Evolutionary conservation across 2,113 vertebrate species (phyloP).

Genomic region (Marmota flaviventris): DNA sequence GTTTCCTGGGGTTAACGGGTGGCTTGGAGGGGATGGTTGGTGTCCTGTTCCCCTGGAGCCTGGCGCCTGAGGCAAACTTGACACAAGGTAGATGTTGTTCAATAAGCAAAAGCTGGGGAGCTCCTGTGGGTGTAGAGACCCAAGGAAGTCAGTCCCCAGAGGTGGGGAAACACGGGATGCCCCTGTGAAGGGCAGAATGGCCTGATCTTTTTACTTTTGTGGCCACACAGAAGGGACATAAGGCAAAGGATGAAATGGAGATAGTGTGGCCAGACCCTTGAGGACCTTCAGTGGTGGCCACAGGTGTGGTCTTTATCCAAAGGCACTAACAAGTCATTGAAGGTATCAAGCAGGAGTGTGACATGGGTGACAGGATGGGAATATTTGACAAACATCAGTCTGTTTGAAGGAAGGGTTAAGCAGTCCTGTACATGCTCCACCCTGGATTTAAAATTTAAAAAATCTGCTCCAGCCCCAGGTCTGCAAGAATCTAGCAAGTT

Average conservation of each 20-base stretch:
- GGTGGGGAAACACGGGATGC: background rate
- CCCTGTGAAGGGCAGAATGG: background rate
- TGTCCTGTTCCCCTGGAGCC: background rate
- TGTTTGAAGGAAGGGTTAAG: background rate
- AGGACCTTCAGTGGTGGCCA: background rate
- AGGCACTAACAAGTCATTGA: background rate
- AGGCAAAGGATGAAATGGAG: background rate
- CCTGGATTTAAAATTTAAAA: background rate
- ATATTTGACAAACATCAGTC: background rate
- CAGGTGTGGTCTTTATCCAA: background rate
- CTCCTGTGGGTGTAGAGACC: background rate
- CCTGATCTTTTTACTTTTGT: background rate
- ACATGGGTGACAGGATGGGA: accelerated
- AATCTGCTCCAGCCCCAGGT: background rate
- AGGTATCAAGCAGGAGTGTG: accelerated
- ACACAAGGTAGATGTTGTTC: too few relatives aligned
- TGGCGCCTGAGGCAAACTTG: background rate
- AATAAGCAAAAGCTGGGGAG: background rate
- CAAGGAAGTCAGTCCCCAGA: background rate
- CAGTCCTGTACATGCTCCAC: background rate
- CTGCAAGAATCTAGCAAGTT: background rate
- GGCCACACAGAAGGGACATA: background rate
- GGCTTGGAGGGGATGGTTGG: background rate
- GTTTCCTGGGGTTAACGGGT: background rate
- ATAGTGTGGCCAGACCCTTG: background rate